These are phyloP conservation scores for Drosophila melanica DNA, from an alignment of 1,140 invertebrate genomes.

Conservation along the genomic window DNA sequence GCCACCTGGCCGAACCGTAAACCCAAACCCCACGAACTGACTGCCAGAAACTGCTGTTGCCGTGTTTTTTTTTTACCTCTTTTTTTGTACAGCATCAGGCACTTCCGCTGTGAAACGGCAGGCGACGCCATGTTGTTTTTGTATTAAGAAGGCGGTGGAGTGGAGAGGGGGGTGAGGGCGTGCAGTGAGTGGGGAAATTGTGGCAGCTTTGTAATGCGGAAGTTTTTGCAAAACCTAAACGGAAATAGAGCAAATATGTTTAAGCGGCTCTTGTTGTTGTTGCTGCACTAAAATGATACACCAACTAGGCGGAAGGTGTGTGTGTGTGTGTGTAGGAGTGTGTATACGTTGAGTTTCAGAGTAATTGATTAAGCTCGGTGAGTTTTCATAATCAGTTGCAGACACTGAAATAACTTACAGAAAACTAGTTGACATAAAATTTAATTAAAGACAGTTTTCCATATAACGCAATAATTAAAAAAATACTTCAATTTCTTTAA, in stretches of 20 bases:
- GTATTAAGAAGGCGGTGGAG: neutral
- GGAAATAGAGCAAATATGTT: slow-evolving; percentile 82
- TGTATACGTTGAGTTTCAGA: slow-evolving; percentile 11
- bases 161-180: neutral
- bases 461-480: too few relatives aligned
- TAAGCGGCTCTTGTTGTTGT: slow-evolving; percentile 62
- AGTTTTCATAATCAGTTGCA: neutral
- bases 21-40: slow-evolving; percentile 18
- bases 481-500: too few relatives aligned
- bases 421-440: neutral
- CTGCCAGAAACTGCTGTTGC: slow-evolving; percentile 52
- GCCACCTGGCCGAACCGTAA: slow-evolving; percentile 25
- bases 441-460: too few relatives aligned
- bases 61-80: slow-evolving; percentile 20
- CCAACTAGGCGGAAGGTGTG: slow-evolving; percentile 9
- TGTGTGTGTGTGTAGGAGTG: neutral
- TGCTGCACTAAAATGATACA: slow-evolving; percentile 10
- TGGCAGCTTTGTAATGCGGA: slow-evolving; percentile 81
- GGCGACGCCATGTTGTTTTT: slow-evolving; percentile 45
- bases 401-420: neutral
- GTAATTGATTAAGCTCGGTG: slow-evolving; percentile 43
- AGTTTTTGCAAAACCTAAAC: slow-evolving; percentile 79
- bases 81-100: slow-evolving; percentile 55
- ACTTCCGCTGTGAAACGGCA: slow-evolving; percentile 68
- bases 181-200: slow-evolving; percentile 63